Percentiles rank a stretch among this genome's conserved stretches.
Evolutionary conservation across 2,113 vertebrate genomes (phyloP).

Genomic region (Saccopteryx bilineata): DNA sequence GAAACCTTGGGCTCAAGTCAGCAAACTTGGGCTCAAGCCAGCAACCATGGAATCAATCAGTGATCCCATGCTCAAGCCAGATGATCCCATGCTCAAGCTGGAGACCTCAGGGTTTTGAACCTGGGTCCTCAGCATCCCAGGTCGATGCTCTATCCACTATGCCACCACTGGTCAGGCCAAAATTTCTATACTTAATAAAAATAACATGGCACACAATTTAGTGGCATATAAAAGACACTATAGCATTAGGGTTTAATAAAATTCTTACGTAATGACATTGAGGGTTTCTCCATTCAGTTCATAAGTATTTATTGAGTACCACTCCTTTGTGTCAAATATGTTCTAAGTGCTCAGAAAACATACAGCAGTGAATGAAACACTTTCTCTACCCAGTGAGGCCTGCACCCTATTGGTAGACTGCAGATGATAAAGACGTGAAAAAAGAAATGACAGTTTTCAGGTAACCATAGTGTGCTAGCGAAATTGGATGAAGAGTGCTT

Average conservation of each 20-base stretch:
- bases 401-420: neutral
- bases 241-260: neutral
- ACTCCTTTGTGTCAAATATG: neutral
- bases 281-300: neutral
- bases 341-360: neutral
- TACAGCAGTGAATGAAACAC: neutral
- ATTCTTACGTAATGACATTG: neutral
- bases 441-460: neutral
- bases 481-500: neutral
- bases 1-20: too few relatives aligned
- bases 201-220: neutral
- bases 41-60: too few relatives aligned
- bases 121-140: too few relatives aligned
- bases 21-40: too few relatives aligned
- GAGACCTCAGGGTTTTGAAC: too few relatives aligned
- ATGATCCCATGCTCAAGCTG: too few relatives aligned
- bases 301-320: neutral
- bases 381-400: neutral
- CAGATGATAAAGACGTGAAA: neutral
- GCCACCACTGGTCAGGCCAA: too few relatives aligned
- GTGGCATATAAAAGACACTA: neutral
- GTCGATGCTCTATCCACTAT: too few relatives aligned
- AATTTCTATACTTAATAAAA: slow-evolving; percentile 12
- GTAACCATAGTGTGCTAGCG: neutral
- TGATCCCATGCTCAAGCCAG: too few relatives aligned